Evolutionary conservation across 2,888 invertebrate genomes (phyloP), one percentile per base, ranked within the genome.

Genomic region (Cryptocheilus praepositus): DNA sequence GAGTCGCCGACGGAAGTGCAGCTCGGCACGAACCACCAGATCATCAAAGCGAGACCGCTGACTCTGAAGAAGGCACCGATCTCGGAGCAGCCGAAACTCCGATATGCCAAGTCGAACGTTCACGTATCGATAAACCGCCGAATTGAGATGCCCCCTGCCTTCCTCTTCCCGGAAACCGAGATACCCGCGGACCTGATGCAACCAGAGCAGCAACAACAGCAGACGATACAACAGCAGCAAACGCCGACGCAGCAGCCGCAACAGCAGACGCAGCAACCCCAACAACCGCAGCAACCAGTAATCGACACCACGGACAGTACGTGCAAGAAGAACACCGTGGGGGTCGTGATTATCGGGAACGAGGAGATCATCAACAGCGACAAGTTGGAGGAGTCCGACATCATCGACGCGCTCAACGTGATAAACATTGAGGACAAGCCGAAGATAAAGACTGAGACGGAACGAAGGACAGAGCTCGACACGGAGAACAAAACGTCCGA

Each of bases 21-120:
- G 22, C 70, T 81, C 8, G 70, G 67, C n/a, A 13, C 16, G 7
- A 81, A 77, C 64, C 85, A 87, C 65, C 88, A 86, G 56, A 82
- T 86, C 58, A 93, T 96, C 75, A 96, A 96, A 90, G 95, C 96
- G 0, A 94, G 95, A 77, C 96, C 96, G 0, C 88, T 96, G 70
- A 95, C 95, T 54, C 93, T 96, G 73, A 93, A 95, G 89, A 96
- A 96, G 87, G 94, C 94, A 79, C 94, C 94, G n/a, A 88, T 95
- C 52, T 93, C 93, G 77, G 95, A 95, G 84, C 95, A 95, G 81
- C 95, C 95, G 3, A 94, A 94, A 82, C 89, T 95, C 59, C 91
- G 94, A 86, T 88, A 91, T 55, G 85, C 88, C 18, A 92, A 92
- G 82, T 91, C 92, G 69, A 91, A 91, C 80, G 91, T 94, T 54